Base-by-base conservation (phyloP, 2,797 vertebrate species). In the Chloroceryle amazona region DNA sequence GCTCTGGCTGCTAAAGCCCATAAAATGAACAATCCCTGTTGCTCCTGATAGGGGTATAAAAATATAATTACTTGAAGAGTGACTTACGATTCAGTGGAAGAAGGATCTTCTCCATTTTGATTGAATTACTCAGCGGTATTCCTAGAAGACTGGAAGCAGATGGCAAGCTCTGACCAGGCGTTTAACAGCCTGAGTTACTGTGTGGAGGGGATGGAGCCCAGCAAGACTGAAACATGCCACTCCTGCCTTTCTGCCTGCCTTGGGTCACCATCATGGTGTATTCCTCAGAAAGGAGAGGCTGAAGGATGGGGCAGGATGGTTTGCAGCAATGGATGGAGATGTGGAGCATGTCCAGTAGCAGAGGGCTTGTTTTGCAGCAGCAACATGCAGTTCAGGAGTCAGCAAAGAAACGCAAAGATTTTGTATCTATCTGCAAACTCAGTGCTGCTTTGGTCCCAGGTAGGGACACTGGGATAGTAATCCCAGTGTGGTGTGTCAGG, bases 71-170 rank as follows among this genome's bases (percentile, higher is more conserved):
- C 96, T 96, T 82, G 89, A 94, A 70, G 72, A 96, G 93, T 94
- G 96, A 96, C 95, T 97, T 97, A 97, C 1, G 67, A 97, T 92
- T 89, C 95, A 92, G 68, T 94, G 95, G 91, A 97, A 97, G 82
- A 93, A 73, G 87, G 68, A 92, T 94, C 95, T 95, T 95, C 93
- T 93, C 70, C 78, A 96, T 86, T 97, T 88, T 96, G 92, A 97
- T 95, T 97, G 96, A 97, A 97, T 98, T 96, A 97, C 49, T 4
- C 93, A 84, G 90, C 7, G 58, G 91, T 96, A 95, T 97, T 96
- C 97, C 94, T 96, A 89, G 86, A 96, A 98, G 97, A 97, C 96
- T 92, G 86, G 91, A 91, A 98, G 97, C 98, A 98, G 97, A 98
- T 98, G 98, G 97, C 21, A 51, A 96, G 85, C 90, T 96, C 96